Conservation (phyloP, 1,140 invertebrate species). For the Coboldia fuscipes region DNA sequence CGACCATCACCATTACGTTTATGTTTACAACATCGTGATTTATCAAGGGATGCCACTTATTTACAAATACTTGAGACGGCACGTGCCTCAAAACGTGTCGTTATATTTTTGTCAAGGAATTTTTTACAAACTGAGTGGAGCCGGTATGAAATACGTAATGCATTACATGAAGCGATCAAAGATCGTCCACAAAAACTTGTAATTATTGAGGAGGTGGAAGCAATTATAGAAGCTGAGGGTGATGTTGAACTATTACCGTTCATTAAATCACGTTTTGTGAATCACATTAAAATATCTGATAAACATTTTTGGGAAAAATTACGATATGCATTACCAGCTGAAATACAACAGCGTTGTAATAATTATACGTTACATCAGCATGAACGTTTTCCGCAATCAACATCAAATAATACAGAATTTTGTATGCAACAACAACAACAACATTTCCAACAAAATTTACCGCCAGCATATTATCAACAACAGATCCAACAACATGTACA, state of each 20-base stretch:
- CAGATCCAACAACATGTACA: conserved; percentile 22
- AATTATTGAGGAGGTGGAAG: conserved; percentile 60
- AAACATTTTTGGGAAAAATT: conserved; percentile 82
- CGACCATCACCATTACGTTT: conserved; percentile 43
- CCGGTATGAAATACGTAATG: conserved; percentile 60
- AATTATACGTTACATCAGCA: conserved; percentile 24
- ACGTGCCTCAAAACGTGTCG: conserved; percentile 57
- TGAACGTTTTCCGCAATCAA: conserved; percentile 21
- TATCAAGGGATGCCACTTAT: conserved; percentile 46
- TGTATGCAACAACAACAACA: conserved; percentile 5
- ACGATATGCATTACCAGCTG: conserved; percentile 65
- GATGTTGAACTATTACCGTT: conserved; percentile 76
- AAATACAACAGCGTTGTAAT: conserved; percentile 23
- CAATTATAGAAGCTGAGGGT: conserved; percentile 52
- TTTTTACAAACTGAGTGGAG: conserved; percentile 76
- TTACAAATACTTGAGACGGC: conserved; percentile 66
- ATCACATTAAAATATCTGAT: conserved; percentile 68
- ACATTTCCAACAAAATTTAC: neutral
- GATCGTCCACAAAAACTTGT: conserved; percentile 66
- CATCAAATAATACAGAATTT: conserved; percentile 18
- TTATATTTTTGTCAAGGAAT: conserved; percentile 60
- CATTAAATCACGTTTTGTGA: conserved; percentile 57
- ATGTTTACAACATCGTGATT: conserved; percentile 67
- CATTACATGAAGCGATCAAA: conserved; percentile 66
- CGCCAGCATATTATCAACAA: conserved; percentile 6